A percentile compares a stretch with the other conserved stretches of the same genome.
Evolutionary conservation across 2,797 vertebrate genomes (phyloP).

Genomic region (Sebastes taczanowskii): DNA sequence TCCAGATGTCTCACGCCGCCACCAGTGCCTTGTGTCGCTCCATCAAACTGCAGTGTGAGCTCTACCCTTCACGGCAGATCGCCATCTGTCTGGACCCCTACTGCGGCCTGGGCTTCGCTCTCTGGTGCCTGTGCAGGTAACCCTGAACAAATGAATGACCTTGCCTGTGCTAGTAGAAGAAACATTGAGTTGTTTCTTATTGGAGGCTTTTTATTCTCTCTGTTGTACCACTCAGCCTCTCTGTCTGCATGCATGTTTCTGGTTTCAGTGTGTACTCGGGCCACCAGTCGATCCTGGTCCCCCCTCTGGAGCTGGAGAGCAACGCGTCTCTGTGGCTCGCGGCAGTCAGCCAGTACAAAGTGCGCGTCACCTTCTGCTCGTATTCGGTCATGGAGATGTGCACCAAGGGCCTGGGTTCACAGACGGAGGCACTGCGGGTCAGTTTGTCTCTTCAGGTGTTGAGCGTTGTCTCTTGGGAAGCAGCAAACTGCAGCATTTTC

Average conservation of each 20-base stretch:
- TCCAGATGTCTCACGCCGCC: slow-evolving; percentile 94
- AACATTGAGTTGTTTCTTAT: background rate
- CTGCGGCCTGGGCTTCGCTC: slow-evolving; percentile 95
- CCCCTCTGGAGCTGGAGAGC: slow-evolving; percentile 94
- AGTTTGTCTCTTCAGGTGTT: slow-evolving; percentile 57
- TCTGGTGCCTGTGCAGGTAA: slow-evolving; percentile 94
- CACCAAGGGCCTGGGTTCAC: slow-evolving; percentile 92
- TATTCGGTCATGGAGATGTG: slow-evolving; percentile 99
- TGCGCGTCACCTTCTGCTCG: slow-evolving; percentile 95
- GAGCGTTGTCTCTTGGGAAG: background rate
- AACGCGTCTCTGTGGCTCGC: slow-evolving; percentile 94
- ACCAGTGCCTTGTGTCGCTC: slow-evolving; percentile 98
- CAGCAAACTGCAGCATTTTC: background rate
- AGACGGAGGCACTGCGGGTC: slow-evolving; percentile 90
- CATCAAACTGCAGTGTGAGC: slow-evolving; percentile 96
- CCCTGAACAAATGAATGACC: background rate
- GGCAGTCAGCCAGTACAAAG: slow-evolving; percentile 96
- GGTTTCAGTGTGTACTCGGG: slow-evolving; percentile 91
- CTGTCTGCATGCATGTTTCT: slow-evolving; percentile 27
- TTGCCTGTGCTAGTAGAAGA: background rate
- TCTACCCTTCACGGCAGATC: slow-evolving; percentile 95
- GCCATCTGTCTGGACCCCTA: slow-evolving; percentile 98
- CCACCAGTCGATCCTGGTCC: slow-evolving; percentile 95
- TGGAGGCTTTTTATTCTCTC: background rate
- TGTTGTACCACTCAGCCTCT: background rate